phyloP scores from a whole-genome alignment of 2,113 vertebrate genomes.

The Saccopteryx bilineata region DNA sequence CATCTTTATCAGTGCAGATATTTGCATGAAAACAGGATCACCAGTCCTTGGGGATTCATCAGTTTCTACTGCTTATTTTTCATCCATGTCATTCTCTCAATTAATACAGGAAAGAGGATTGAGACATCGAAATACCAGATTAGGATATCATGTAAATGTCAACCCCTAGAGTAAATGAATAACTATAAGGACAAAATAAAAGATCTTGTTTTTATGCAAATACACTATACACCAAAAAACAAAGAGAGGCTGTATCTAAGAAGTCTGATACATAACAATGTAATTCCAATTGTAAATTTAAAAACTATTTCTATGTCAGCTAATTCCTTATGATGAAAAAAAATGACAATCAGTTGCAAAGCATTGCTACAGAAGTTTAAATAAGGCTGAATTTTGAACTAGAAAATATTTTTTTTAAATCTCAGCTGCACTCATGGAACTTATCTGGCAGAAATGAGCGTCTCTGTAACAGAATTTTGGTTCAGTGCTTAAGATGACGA shows the following conservation, averaged over 20 bases:
- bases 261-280: constrained; percentile 54
- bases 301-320: constrained; percentile 55
- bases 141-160: constrained; percentile 80
- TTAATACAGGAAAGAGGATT: constrained; percentile 80
- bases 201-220: constrained; percentile 82
- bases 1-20: constrained; percentile 79
- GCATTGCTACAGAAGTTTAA: constrained; percentile 18
- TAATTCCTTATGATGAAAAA: constrained; percentile 47
- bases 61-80: constrained; percentile 82
- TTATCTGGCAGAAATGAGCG: constrained; percentile 28
- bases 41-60: constrained; percentile 79
- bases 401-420: constrained; percentile 42
- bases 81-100: constrained; percentile 82
- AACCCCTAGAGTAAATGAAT: constrained; percentile 79
- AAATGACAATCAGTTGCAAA: constrained; percentile 60
- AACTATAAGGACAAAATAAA: constrained; percentile 72
- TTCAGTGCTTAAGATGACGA: constrained; percentile 25
- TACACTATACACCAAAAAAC: constrained; percentile 67
- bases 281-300: constrained; percentile 69
- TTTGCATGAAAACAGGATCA: constrained; percentile 83
- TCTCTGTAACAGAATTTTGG: constrained; percentile 5
- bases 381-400: constrained; percentile 52
- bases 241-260: constrained; percentile 64
- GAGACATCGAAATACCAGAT: constrained; percentile 77
- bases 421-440: not conserved